These are phyloP conservation scores for Neolamprologus brichardi DNA, from an alignment of 2,113 vertebrate species.

Conservation along the genomic window DNA sequence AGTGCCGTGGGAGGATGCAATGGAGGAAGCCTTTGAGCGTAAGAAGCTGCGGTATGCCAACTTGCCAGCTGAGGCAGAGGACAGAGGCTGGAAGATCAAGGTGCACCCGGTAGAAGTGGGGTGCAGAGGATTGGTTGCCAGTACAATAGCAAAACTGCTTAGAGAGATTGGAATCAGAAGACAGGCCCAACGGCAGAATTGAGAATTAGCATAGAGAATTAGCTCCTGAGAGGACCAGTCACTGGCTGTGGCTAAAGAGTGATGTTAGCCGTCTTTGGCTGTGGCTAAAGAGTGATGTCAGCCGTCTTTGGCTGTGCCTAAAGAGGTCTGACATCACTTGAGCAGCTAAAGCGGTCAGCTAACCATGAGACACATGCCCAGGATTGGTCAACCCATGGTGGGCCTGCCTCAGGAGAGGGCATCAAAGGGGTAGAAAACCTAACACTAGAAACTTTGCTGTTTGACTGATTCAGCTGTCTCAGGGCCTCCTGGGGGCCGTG, in stretches of 20 bases:
- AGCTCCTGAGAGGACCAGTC: not conserved
- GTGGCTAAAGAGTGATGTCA: no score
- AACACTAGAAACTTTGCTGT: not conserved
- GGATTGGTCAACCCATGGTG: not conserved
- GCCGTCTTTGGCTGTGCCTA: not conserved
- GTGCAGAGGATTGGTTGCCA: not conserved
- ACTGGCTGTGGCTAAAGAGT: not conserved
- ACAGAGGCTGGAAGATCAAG: not conserved
- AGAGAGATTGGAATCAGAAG: not conserved
- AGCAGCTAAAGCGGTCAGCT: not conserved
- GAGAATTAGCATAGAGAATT: not conserved
- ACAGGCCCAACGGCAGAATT: not conserved
- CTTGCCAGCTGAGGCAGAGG: not conserved
- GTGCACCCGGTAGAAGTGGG: not conserved
- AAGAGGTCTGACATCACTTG: not conserved
- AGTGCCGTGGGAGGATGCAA: not conserved
- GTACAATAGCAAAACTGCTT: not conserved
- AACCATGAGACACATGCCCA: not conserved
- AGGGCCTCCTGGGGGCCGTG: rapidly evolving
- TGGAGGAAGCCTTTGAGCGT: not conserved
- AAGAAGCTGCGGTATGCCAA: not conserved
- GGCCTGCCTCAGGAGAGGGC: not conserved
- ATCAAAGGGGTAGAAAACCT: not conserved
- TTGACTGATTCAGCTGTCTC: not conserved
- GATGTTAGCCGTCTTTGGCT: not conserved